Evolutionary conservation across 2,888 invertebrate genomes (phyloP).

Genomic region (Dryobotodes eremita): DNA sequence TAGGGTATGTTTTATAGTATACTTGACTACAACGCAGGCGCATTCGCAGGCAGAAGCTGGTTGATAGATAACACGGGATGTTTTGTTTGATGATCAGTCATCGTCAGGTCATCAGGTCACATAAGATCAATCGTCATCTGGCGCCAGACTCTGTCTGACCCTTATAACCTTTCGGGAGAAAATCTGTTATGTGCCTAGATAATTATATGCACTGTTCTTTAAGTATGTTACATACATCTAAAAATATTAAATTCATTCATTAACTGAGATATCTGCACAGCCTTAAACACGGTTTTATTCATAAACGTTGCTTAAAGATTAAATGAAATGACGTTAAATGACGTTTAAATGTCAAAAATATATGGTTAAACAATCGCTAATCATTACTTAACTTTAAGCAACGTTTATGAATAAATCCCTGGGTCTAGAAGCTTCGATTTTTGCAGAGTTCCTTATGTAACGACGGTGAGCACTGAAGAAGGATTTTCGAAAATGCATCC

Average conservation of each 20-base stretch:
- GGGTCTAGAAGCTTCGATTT: neutral
- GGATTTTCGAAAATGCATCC: neutral
- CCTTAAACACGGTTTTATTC: no score
- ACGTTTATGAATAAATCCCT: no score
- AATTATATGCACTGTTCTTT: neutral
- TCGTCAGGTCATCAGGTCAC: constrained; percentile 25
- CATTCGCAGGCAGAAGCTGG: neutral
- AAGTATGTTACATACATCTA: no score
- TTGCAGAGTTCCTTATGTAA: neutral
- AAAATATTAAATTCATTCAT: neutral
- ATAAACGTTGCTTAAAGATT: no score
- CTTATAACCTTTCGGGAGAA: constrained; percentile 26
- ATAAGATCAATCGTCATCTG: constrained; percentile 20
- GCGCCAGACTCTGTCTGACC: constrained; percentile 49
- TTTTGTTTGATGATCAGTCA: constrained; percentile 5
- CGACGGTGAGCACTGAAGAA: neutral
- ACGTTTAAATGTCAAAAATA: no score
- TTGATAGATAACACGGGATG: neutral
- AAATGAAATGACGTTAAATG: no score
- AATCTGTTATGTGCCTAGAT: neutral
- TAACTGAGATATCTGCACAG: neutral
- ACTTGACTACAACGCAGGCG: neutral
- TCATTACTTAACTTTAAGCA: no score
- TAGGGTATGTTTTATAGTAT: neutral
- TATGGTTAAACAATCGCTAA: no score